Conservation (phyloP, 1,140 invertebrate species). For the Pygmarrhopalites habei region DNA sequence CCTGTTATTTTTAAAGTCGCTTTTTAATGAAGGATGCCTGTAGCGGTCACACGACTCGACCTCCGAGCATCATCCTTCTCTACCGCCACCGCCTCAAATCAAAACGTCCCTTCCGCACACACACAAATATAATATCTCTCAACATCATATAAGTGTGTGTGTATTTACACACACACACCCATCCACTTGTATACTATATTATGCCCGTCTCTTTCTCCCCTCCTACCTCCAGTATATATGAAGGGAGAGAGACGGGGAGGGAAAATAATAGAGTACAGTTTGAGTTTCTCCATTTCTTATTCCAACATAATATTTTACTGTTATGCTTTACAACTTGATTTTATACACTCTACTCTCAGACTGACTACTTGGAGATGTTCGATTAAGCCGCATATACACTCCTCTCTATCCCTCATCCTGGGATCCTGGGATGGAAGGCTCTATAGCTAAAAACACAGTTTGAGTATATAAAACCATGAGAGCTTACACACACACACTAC, state of each 20-base stretch:
- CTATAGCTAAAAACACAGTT: too few relatives aligned
- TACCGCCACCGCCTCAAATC: too few relatives aligned
- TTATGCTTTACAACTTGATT: neutral
- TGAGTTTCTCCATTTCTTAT: neutral
- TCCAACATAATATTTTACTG: neutral
- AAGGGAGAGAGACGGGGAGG: too few relatives aligned
- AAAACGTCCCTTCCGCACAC: neutral
- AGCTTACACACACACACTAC: neutral
- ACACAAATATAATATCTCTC: neutral
- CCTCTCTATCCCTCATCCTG: neutral
- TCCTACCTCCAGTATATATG: too few relatives aligned
- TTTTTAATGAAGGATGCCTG: conserved; percentile 37
- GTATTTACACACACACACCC: too few relatives aligned
- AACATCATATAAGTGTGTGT: too few relatives aligned
- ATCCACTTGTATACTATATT: too few relatives aligned
- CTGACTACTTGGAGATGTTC: neutral
- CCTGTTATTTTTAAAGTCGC: conserved; percentile 38
- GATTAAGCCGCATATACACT: neutral
- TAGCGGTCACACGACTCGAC: conserved; percentile 33
- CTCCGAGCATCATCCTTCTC: conserved; percentile 16
- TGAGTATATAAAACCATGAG: neutral
- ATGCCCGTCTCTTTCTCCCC: too few relatives aligned
- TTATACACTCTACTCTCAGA: neutral
- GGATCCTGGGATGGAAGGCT: neutral
- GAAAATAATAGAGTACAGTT: too few relatives aligned